Percentiles rank a stretch among this genome's conserved stretches.
These are phyloP conservation scores for Eristalinus sepulchralis DNA, from an alignment of 2,888 invertebrate species.

Conservation along the genomic window DNA sequence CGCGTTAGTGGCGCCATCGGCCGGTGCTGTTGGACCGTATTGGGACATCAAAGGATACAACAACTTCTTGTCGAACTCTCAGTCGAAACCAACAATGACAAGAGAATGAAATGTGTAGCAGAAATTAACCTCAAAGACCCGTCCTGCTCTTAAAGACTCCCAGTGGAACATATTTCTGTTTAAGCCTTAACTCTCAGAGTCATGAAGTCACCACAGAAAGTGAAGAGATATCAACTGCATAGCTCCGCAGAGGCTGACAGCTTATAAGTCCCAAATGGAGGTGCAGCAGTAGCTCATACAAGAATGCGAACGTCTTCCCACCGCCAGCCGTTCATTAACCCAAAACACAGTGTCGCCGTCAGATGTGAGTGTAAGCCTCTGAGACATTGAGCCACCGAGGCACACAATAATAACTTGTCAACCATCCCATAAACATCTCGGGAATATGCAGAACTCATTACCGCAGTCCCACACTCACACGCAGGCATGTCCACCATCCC, in stretches of 20 bases:
- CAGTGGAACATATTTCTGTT: no score
- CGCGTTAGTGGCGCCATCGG: no score
- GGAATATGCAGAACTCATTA: slow-evolving; percentile 67
- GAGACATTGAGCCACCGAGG: not conserved
- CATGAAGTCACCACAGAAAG: not conserved
- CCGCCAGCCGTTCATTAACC: not conserved
- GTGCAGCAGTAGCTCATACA: not conserved
- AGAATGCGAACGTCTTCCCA: not conserved
- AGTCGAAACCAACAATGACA: no score
- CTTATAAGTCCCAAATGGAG: not conserved
- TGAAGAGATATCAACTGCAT: not conserved
- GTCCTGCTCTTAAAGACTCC: no score
- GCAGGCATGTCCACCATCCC: slow-evolving; percentile 20
- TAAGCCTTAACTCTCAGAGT: no score
- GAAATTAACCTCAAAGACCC: no score
- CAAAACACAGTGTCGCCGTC: not conserved
- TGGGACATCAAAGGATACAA: no score
- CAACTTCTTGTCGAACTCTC: no score
- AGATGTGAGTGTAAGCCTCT: slow-evolving; percentile 4
- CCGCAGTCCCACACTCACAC: slow-evolving; percentile 63
- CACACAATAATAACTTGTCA: slow-evolving; percentile 30
- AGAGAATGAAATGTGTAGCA: no score
- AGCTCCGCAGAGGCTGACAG: not conserved
- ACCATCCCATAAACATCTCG: slow-evolving; percentile 40
- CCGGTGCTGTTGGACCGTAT: no score